These are phyloP conservation scores for Patella pellucida DNA, from an alignment of 2,888 invertebrate species.

Conservation along the genomic window DNA sequence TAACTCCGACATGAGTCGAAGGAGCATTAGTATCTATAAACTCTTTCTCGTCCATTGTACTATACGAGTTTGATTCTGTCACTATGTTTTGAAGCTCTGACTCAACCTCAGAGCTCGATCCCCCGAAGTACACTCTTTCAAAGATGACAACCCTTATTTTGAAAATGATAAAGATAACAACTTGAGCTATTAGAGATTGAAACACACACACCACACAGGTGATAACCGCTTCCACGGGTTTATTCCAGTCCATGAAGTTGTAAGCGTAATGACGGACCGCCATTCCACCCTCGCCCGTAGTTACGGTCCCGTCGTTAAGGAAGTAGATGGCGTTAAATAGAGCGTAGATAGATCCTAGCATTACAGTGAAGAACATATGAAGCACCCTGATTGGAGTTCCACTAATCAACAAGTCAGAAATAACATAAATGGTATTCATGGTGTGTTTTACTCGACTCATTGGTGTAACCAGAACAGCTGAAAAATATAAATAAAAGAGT, in stretches of 20 bases:
- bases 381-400: constrained; percentile 62
- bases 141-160: constrained; percentile 45
- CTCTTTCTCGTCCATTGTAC: constrained; percentile 30
- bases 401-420: constrained; percentile 57
- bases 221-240: constrained; percentile 60
- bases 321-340: constrained; percentile 66
- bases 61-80: constrained; percentile 34
- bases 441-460: constrained; percentile 64
- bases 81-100: constrained; percentile 52
- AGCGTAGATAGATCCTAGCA: constrained; percentile 60
- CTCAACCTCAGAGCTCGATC: constrained; percentile 36
- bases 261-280: constrained; percentile 62
- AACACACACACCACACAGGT: constrained; percentile 59
- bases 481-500: constrained; percentile 16
- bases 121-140: constrained; percentile 44
- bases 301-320: constrained; percentile 58
- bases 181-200: constrained; percentile 50
- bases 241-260: constrained; percentile 63
- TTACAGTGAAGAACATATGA: constrained; percentile 61
- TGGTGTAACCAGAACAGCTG: constrained; percentile 53
- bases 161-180: constrained; percentile 50
- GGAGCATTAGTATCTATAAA: background rate
- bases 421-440: constrained; percentile 57
- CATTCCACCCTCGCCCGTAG: constrained; percentile 29
- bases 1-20: background rate